Evolutionary conservation across 2,113 vertebrate species (phyloP).

Genomic region (Sturnira hondurensis): DNA sequence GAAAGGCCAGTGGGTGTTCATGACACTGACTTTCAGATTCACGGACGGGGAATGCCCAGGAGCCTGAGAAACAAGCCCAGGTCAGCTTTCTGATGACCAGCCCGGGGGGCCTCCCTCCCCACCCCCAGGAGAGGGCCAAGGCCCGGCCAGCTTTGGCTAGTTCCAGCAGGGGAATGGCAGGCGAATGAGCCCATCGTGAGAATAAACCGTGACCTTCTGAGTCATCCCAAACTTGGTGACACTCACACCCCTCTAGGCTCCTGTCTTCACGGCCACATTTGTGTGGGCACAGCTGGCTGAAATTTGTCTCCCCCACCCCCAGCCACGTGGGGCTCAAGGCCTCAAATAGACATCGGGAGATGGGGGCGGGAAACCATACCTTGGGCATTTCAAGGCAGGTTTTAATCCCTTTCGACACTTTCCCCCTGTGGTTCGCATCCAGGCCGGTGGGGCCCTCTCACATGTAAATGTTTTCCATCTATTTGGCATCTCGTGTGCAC

Average conservation of each 20-base stretch:
- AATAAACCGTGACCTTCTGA: neutral
- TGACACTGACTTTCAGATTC: neutral
- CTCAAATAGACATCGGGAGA: slow-evolving; percentile 33
- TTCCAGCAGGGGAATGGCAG: accelerated
- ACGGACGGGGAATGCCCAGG: accelerated
- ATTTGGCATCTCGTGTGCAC: slow-evolving; percentile 87
- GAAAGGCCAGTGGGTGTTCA: neutral
- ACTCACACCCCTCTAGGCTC: neutral
- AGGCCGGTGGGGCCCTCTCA: neutral
- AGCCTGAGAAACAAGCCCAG: neutral
- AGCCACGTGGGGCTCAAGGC: neutral
- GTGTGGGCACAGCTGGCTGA: slow-evolving; percentile 61
- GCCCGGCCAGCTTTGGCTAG: neutral
- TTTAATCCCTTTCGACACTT: neutral
- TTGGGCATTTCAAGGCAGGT: neutral
- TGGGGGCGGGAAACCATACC: neutral
- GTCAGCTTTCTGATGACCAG: neutral
- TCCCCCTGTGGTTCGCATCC: slow-evolving; percentile 11
- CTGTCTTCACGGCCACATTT: slow-evolving; percentile 25
- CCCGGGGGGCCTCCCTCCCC: accelerated
- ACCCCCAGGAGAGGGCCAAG: neutral
- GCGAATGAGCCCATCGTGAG: neutral
- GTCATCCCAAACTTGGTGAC: neutral
- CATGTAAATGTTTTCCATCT: slow-evolving; percentile 71
- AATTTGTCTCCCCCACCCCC: neutral